A percentile compares a stretch with the other conserved stretches of the same genome.
Evolutionary conservation across 2,797 vertebrate genomes (phyloP).

Genomic region (Eulemur albifrons): DNA sequence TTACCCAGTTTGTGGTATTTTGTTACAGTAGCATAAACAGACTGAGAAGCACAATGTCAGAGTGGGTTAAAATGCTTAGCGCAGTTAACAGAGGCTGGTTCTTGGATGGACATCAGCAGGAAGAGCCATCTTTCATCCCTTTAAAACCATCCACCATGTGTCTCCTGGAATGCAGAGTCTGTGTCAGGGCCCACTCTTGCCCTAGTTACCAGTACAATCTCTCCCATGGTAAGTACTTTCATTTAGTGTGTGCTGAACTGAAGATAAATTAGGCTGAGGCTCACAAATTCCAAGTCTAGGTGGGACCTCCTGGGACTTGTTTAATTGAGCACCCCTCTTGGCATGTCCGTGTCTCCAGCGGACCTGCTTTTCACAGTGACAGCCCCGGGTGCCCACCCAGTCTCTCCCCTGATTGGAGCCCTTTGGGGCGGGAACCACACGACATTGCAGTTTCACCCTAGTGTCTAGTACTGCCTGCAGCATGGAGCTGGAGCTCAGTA

Average conservation of each 20-base stretch:
- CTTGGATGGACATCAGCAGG: fast-evolving
- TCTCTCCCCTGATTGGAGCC: not conserved
- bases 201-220: not conserved
- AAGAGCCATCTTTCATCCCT: not conserved
- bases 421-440: not conserved
- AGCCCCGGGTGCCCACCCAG: fast-evolving
- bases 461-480: fast-evolving
- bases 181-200: fast-evolving
- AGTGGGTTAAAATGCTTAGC: not conserved
- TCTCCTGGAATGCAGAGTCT: not conserved
- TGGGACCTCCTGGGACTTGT: not conserved
- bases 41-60: not conserved
- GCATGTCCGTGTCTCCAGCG: not conserved
- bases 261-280: too few species aligned
- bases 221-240: not conserved
- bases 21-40: not conserved
- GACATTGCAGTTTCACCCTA: not conserved
- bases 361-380: not conserved
- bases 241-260: not conserved
- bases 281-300: not conserved
- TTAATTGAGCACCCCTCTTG: fast-evolving
- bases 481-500: not conserved
- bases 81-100: not conserved
- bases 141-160: too few species aligned
- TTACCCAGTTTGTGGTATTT: not conserved